Evolutionary conservation across 2,797 vertebrate genomes (phyloP).

Genomic region (Odontamblyopus lacepedii): DNA sequence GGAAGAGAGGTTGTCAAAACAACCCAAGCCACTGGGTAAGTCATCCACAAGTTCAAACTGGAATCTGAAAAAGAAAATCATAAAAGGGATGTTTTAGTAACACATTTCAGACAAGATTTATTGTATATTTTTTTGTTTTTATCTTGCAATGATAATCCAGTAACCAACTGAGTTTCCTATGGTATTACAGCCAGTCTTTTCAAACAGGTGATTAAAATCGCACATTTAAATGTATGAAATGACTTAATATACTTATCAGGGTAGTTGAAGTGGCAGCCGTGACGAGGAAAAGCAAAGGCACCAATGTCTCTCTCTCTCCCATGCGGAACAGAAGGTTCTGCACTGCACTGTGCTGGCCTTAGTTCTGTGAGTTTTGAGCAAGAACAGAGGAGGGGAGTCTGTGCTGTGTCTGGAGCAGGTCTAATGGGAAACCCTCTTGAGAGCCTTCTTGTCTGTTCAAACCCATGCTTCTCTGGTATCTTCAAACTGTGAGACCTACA

Average conservation of each 20-base stretch:
- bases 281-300: slow-evolving; percentile 54
- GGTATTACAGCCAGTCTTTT: too few species aligned
- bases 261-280: slow-evolving; percentile 57
- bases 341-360: slow-evolving; percentile 58
- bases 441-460: neutral
- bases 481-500: slow-evolving; percentile 2
- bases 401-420: slow-evolving; percentile 16
- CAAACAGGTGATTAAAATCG: neutral
- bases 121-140: too few species aligned
- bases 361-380: slow-evolving; percentile 57
- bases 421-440: neutral
- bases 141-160: too few species aligned
- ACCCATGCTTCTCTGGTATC: slow-evolving; percentile 5
- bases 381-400: slow-evolving; percentile 28
- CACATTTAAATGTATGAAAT: neutral
- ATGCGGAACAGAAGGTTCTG: slow-evolving; percentile 61
- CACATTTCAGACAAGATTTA: neutral
- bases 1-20: slow-evolving; percentile 57
- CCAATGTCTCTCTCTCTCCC: slow-evolving; percentile 38
- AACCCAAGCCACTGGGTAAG: slow-evolving; percentile 17
- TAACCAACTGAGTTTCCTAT: too few species aligned
- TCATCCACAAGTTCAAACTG: slow-evolving; percentile 50
- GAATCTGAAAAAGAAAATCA: slow-evolving; percentile 29
- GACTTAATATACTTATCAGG: slow-evolving; percentile 39
- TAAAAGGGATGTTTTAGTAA: neutral